These are phyloP conservation scores for Laodelphax striatellus DNA, from an alignment of 1,140 invertebrate species.

Conservation along the genomic window DNA sequence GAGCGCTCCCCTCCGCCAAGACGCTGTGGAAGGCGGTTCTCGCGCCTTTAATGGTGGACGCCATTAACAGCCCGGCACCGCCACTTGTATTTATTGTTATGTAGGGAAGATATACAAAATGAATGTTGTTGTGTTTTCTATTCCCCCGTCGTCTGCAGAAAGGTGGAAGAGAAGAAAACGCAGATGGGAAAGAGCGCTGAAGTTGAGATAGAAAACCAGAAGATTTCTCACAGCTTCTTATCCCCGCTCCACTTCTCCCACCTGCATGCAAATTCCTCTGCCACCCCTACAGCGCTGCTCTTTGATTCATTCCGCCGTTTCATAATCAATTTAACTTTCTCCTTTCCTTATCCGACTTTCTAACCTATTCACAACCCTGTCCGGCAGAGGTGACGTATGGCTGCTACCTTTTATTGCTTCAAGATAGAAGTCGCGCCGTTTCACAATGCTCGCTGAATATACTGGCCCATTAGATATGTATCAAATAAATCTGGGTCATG, in stretches of 20 bases:
- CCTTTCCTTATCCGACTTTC: no score
- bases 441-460: no score
- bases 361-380: no score
- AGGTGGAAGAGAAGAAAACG: neutral
- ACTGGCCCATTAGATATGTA: no score
- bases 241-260: neutral
- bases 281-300: no score
- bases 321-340: no score
- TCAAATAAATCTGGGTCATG: no score
- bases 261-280: neutral
- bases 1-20: neutral
- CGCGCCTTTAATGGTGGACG: neutral
- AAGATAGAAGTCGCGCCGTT: no score
- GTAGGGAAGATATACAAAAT: slow-evolving; percentile 8
- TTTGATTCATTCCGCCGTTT: no score
- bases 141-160: neutral
- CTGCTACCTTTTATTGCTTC: no score
- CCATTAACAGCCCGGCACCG: neutral
- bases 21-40: neutral
- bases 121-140: slow-evolving; percentile 5
- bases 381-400: no score
- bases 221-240: neutral
- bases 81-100: slow-evolving; percentile 6
- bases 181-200: neutral
- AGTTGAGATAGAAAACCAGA: neutral